Evolutionary conservation across 2,888 invertebrate species (phyloP).

Genomic region (Cinara cedri): DNA sequence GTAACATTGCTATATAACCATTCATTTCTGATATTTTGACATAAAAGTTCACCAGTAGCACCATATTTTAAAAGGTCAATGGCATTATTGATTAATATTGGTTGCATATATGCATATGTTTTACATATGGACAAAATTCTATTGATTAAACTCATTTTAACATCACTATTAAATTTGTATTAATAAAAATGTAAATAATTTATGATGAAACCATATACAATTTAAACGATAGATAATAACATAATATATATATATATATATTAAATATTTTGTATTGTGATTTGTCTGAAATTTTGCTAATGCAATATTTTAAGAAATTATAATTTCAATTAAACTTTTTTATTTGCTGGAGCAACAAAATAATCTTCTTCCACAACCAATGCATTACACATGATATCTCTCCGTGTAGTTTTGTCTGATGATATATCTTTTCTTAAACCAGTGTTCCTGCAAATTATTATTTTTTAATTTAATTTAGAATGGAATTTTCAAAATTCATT

Average conservation of each 20-base stretch:
- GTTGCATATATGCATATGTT: slow-evolving; percentile 59
- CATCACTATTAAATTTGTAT: background rate
- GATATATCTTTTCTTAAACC: slow-evolving; percentile 70
- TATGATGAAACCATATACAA: too few species aligned
- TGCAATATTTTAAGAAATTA: slow-evolving; percentile 61
- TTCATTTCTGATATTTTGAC: slow-evolving; percentile 67
- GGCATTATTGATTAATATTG: slow-evolving; percentile 46
- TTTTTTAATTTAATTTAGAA: background rate
- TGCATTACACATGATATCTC: slow-evolving; percentile 78
- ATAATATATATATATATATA: too few species aligned
- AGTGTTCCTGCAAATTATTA: slow-evolving; percentile 52
- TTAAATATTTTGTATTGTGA: too few species aligned
- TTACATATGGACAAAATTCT: slow-evolving; percentile 60
- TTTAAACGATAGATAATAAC: too few species aligned
- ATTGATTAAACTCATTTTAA: slow-evolving; percentile 50
- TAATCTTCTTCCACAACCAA: slow-evolving; percentile 81
- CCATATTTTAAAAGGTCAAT: slow-evolving; percentile 62
- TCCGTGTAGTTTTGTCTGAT: slow-evolving; percentile 72
- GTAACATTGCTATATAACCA: slow-evolving; percentile 67
- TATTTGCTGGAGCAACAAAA: slow-evolving; percentile 80
- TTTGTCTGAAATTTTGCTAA: background rate
- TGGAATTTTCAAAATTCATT: background rate
- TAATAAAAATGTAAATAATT: too few species aligned
- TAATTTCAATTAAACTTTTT: slow-evolving; percentile 25
- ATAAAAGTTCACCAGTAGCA: slow-evolving; percentile 66